Base-by-base conservation (phyloP, 2,113 vertebrate species). In the Nannobrachium achirus region DNA sequence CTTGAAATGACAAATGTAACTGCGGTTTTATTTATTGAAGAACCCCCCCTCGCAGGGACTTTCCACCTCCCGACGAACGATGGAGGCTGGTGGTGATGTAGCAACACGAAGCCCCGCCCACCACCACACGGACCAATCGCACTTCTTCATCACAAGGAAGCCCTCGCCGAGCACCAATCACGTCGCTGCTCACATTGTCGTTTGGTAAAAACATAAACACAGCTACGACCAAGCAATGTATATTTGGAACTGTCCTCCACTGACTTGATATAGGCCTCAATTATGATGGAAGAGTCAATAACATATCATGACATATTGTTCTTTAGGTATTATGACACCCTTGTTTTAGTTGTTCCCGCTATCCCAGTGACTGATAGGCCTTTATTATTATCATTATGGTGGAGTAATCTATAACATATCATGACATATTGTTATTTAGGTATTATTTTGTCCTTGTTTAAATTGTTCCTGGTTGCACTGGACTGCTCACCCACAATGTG, bases 181-280 rank as follows among this genome's bases (percentile, higher is more conserved):
- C 11, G 48, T 14, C 18, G 11, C 11, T 4, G 56, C 41, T 76
- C 70, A 87, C 76, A 39, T 78, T 76, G 60, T 39, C 25, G 42
- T 58, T 69, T 11, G 18, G 18, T 71, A 19, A 79, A 84, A 88
- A 87, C 75, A 71, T 86, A 89, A 88, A 89, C 83, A 89, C 52
- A 55, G 57, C 7, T 45, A 19, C 53, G 67, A 62, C 41, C 59
- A 20, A 62, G 57, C 58, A 33, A 73, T 66, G n/a, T 57, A 3
- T 39, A 50, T 64, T 74, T 53, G n/a, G 14, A 52, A 41, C 25
- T 41, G 7, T 33, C 10, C 48, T 2, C 56, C 1, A 20, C 7
- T 15, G 2, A 2, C 39, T 14, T 52, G 41, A 6, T 49, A 2
- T 5, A 16, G 3, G 7, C 10, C 0, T 55, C 1, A 8, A 51